Base-by-base conservation (phyloP, 2,797 vertebrate species). In the Heliangelus exortis region DNA sequence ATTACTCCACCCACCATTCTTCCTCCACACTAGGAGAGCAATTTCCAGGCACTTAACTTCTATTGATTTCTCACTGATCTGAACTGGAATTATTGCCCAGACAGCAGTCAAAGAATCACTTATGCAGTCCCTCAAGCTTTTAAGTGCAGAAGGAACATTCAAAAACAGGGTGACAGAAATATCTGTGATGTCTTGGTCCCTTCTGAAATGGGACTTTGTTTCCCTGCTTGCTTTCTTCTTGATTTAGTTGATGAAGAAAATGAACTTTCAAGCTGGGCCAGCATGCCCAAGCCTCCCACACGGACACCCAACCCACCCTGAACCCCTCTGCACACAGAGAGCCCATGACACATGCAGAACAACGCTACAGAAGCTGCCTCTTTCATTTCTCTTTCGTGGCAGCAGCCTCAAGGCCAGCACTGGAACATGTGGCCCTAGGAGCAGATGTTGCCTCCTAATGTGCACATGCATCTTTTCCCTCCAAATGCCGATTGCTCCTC, bases 361-460 rank as follows among this genome's bases (percentile, higher is more conserved):
- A 41, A 41, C 47, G 22, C 33, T 5, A 14, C 69, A 71, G 67
- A 59, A 88, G 59, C 55, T 78, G 39, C 13, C 39, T 41, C 39
- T 41, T 41, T 26, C 48, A 7, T 59, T 69, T 75, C 57, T 47
- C 54, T 59, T 54, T 8, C 34, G 59, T 28, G 26, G 87, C 87
- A 86, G 59, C 74, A 73, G 63, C 47, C 23, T 26, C 34, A 6
- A n/a, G 55, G 34, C 45, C 85, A 63, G 34, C 20, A 7, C 20
- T 14, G 12, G 74, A 92, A 79, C 33, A 4, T 26, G 61, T 59
- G 84, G 71, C 69, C 59, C 14, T 23, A 45, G 63, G 34, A 94
- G 12, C 89, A 93, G 81, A 92, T 84, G 81, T 76, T 79, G 61
- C 82, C 55, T 91, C 74, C 89, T 88, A 81, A 78, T 4, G 21